Conservation (phyloP, 92 coral and sea anemone species). For the Desmophyllum pertusum region DNA sequence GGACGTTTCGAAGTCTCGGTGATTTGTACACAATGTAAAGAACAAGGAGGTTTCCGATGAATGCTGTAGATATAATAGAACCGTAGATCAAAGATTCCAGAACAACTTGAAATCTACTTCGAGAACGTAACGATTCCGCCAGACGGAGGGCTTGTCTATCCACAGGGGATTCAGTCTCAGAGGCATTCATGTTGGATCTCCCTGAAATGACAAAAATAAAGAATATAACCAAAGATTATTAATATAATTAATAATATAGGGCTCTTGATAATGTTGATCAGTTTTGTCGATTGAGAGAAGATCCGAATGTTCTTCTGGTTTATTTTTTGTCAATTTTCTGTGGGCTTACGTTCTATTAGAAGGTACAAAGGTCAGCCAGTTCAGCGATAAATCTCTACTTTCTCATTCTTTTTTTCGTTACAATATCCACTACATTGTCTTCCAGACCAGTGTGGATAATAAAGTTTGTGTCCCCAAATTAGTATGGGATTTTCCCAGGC, state of each 20-base stretch:
- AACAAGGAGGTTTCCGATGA: slow-evolving; percentile 49
- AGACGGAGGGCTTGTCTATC: background rate
- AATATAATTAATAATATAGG: too few relatives aligned
- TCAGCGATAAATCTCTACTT: too few relatives aligned
- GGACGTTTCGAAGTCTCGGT: slow-evolving; percentile 41
- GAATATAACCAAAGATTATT: background rate
- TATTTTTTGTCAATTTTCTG: too few relatives aligned
- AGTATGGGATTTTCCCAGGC: too few relatives aligned
- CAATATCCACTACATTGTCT: too few relatives aligned
- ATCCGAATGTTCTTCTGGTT: too few relatives aligned
- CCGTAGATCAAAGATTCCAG: slow-evolving; percentile 28
- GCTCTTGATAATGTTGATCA: background rate
- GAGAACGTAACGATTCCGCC: slow-evolving; percentile 12
- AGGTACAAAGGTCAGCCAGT: too few relatives aligned
- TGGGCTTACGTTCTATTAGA: too few relatives aligned
- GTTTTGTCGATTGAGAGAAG: too few relatives aligned
- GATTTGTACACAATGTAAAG: slow-evolving; percentile 46
- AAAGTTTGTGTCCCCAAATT: too few relatives aligned
- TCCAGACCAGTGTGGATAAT: too few relatives aligned
- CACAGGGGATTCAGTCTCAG: background rate
- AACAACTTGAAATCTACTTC: slow-evolving; percentile 27
- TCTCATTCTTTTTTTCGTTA: too few relatives aligned
- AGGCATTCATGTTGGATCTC: slow-evolving; percentile 1
- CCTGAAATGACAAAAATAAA: background rate
- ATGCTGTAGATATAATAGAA: background rate